Percentiles rank a stretch among this genome's conserved stretches.
These are phyloP conservation scores for Sarotherodon lohbergeri DNA, from an alignment of 2,113 vertebrate species.

Conservation along the genomic window DNA sequence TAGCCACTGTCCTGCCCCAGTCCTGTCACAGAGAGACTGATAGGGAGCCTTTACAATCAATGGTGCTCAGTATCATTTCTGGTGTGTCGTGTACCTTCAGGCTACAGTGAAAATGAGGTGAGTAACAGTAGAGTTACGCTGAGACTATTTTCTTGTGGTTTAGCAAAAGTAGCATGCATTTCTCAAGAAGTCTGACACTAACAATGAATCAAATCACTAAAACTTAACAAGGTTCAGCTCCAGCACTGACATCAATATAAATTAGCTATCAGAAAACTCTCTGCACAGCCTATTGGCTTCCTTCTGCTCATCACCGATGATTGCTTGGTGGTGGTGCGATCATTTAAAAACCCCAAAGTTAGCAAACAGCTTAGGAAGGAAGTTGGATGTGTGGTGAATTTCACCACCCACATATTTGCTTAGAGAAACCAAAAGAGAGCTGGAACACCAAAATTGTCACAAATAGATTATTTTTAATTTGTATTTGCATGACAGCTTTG, in stretches of 20 bases:
- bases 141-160: not conserved
- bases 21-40: slow-evolving; percentile 60
- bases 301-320: not conserved
- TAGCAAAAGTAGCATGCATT: not conserved
- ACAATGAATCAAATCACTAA: not conserved
- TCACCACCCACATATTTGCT: not conserved
- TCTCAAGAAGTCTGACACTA: not conserved
- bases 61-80: slow-evolving; percentile 47
- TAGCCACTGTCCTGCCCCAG: slow-evolving; percentile 42
- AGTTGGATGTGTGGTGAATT: not conserved
- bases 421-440: not conserved
- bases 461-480: not conserved
- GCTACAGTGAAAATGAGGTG: slow-evolving; percentile 20
- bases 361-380: not conserved
- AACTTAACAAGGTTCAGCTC: not conserved
- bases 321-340: accelerated
- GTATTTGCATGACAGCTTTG: not conserved
- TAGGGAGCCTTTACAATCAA: slow-evolving; percentile 50
- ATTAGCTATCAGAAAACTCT: not conserved
- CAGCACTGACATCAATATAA: not conserved
- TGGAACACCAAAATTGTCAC: not conserved
- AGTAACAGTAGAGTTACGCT: not conserved
- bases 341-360: not conserved
- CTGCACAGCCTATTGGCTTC: not conserved
- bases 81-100: slow-evolving; percentile 24